These are phyloP conservation scores for Pimpla rufipes DNA, from an alignment of 2,888 invertebrate species.

Conservation along the genomic window DNA sequence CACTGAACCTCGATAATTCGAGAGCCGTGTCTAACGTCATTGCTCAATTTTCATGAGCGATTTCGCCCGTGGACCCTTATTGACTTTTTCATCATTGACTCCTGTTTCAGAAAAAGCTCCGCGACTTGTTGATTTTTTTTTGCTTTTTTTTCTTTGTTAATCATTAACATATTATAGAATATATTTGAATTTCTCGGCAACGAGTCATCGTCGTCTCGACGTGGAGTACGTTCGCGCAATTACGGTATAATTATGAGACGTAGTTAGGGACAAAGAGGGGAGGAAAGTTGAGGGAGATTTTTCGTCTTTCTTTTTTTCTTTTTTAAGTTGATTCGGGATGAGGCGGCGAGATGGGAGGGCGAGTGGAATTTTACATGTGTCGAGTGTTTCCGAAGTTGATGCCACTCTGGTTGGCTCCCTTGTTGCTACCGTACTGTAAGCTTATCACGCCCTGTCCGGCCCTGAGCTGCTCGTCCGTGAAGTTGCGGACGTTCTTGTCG, in stretches of 20 bases:
- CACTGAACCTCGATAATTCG: slow-evolving; percentile 2
- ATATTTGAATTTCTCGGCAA: slow-evolving; percentile 43
- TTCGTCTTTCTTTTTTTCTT: not conserved
- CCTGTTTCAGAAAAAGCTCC: slow-evolving; percentile 11
- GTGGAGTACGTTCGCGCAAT: slow-evolving; percentile 53
- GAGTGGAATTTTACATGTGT: slow-evolving; percentile 92
- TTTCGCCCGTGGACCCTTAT: slow-evolving; percentile 29
- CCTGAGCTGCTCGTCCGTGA: slow-evolving; percentile 96
- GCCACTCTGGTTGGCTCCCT: slow-evolving; percentile 98
- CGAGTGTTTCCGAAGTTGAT: slow-evolving; percentile 98
- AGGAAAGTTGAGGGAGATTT: slow-evolving; percentile 28
- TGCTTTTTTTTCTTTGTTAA: slow-evolving; percentile 9
- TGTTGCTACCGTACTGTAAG: slow-evolving; percentile 98
- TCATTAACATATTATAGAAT: slow-evolving; percentile 43
- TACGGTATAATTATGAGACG: slow-evolving; percentile 43
- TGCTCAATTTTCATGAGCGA: not conserved
- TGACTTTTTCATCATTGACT: slow-evolving; percentile 41
- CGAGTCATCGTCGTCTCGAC: slow-evolving; percentile 28
- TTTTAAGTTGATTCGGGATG: slow-evolving; percentile 43
- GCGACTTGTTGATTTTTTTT: not conserved
- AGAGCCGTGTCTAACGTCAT: not conserved
- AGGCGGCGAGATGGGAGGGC: slow-evolving; percentile 6
- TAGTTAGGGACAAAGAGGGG: slow-evolving; percentile 55
- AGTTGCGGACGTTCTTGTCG: slow-evolving; percentile 97
- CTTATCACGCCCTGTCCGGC: slow-evolving; percentile 97